These are phyloP conservation scores for Erythrocercus mccallii DNA, from an alignment of 2,113 vertebrate genomes.

Conservation along the genomic window DNA sequence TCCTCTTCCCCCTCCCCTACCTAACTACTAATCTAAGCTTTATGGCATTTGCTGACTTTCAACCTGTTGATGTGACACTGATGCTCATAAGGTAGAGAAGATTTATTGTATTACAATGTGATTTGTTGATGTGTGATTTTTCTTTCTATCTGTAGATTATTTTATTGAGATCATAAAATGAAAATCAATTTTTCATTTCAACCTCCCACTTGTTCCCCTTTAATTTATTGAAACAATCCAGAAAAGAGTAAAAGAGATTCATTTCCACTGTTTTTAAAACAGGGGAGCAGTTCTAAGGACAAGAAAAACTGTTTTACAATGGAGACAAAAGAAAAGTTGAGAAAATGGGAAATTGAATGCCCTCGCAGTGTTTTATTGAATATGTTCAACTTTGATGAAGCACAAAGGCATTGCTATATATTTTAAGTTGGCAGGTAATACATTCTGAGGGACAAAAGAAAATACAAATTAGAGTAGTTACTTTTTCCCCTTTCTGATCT, in stretches of 20 bases:
- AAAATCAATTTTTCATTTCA: conserved; percentile 37
- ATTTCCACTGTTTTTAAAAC: conserved; percentile 17
- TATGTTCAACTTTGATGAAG: conserved; percentile 21
- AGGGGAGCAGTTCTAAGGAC: background rate
- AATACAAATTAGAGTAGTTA: background rate
- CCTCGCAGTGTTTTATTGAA: conserved; percentile 17
- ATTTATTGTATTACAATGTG: background rate
- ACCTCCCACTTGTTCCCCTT: background rate
- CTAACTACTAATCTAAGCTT: background rate
- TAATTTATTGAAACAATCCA: conserved; percentile 35
- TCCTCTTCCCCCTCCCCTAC: background rate
- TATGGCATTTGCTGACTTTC: background rate
- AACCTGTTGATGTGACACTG: background rate
- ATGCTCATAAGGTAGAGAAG: background rate
- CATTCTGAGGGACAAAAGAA: background rate
- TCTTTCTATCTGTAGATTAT: conserved; percentile 21
- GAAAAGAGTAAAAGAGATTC: conserved; percentile 2
- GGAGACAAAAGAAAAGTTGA: background rate
- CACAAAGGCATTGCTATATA: background rate
- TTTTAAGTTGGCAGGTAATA: background rate
- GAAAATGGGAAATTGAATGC: conserved; percentile 31
- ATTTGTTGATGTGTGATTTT: conserved; percentile 2
- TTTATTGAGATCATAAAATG: conserved; percentile 39
- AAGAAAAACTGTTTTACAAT: conserved; percentile 4
- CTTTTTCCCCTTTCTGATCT: background rate